phyloP scores from a whole-genome alignment of 2,888 invertebrate genomes.

The Ophioninae sp. region DNA sequence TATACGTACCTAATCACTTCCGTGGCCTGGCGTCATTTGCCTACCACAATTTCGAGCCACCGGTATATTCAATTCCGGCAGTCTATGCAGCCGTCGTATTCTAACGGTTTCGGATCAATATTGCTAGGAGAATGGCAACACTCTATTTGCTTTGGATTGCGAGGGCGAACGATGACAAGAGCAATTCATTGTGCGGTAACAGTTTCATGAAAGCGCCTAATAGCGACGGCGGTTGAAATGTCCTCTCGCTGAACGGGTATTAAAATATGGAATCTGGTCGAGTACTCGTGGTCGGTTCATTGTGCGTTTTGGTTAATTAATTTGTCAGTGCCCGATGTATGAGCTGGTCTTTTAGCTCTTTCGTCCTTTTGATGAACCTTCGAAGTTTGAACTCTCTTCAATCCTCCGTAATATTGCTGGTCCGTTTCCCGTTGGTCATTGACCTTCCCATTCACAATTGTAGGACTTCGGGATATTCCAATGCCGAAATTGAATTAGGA shows the following conservation, averaged over 20 bases:
- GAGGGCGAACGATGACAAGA: background rate
- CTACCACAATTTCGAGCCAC: slow-evolving; percentile 3
- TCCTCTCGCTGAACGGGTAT: background rate
- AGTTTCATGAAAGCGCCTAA: slow-evolving; percentile 3
- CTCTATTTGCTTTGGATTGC: background rate
- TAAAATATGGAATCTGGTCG: background rate
- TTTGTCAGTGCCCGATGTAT: background rate
- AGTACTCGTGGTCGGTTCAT: background rate
- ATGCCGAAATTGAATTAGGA: slow-evolving; percentile 66
- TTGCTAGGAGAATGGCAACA: background rate
- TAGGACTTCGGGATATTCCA: slow-evolving; percentile 66
- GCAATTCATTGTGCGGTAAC: background rate
- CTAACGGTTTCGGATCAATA: background rate
- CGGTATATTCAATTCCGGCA: background rate
- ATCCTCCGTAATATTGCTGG: slow-evolving; percentile 43
- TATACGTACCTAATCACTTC: background rate
- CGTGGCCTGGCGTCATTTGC: background rate
- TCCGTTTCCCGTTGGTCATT: slow-evolving; percentile 40
- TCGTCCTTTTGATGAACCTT: background rate
- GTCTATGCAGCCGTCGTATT: background rate
- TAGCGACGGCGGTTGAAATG: background rate
- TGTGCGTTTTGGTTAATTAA: background rate
- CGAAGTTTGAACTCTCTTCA: background rate
- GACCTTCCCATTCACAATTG: slow-evolving; percentile 10
- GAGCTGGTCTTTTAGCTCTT: background rate